Base-by-base conservation (phyloP, 2,888 invertebrate species). In the Diarsia dahlii region DNA sequence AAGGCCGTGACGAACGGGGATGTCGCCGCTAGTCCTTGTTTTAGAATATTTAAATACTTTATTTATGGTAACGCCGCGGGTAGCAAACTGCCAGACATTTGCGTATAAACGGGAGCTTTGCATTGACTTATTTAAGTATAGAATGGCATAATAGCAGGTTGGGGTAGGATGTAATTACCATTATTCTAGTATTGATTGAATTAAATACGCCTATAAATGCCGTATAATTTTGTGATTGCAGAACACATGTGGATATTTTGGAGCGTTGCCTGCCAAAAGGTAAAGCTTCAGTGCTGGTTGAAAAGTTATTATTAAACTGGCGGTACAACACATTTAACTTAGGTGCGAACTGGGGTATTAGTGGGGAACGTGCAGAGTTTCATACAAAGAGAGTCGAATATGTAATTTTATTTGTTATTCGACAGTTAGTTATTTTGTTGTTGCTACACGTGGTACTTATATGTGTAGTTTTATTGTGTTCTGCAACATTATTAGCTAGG, bases 1-100 rank as follows among this genome's bases (percentile, higher is more conserved):
- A 88, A 89, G 89, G 90, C 74, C 83, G 91, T 86, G 86, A 77
- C 77, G 64, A 66, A 76, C 63, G 72, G 89, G 76, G 90, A 91
- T 84, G 86, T 90, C 90, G 72, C 90, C 69, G 67, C 56, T 69
- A 74, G 80, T 81, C 85, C 86, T 83, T 84, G 84, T 85, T 87
- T 83, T 84, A 54, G 75, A 75, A 86, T 83, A 84, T 81, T 86
- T 82, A 80, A 88, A 87, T 85, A 82, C 75, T 82, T 78, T 88
- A 80, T 87, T 87, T 88, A 85, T 82, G 79, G 73, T 78, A 80
- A 72, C 78, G 74, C 78, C 56, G 77, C 75, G 54, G 79, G 64
- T 68, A 76, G 78, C 76, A 56, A 86, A 79, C 74, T 74, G 74
- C 56, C 45, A 48, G 64, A 71, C 63, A 85, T 87, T 88, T 80